Conservation (phyloP, 2,888 invertebrate genomes). For the Thumatha senex region DNA sequence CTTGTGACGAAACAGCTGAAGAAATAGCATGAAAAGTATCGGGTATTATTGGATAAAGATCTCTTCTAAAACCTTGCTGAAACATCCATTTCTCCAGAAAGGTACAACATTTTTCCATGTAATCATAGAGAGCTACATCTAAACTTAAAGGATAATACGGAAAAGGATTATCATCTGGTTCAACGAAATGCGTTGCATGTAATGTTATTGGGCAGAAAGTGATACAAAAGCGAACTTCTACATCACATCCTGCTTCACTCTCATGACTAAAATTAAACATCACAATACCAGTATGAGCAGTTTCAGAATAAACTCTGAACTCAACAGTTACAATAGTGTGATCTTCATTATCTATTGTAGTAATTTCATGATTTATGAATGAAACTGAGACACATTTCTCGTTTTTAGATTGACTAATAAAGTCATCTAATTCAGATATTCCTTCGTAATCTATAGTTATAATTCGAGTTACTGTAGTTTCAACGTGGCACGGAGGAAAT, state of each 20-base stretch:
- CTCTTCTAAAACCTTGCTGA: constrained; percentile 75
- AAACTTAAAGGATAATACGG: constrained; percentile 62
- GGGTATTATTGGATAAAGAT: constrained; percentile 71
- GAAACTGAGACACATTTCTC: constrained; percentile 48
- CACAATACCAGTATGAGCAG: constrained; percentile 44
- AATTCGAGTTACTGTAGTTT: constrained; percentile 40
- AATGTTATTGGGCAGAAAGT: constrained; percentile 68
- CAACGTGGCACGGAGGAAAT: constrained; percentile 65
- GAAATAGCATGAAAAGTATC: constrained; percentile 72
- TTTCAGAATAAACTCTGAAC: constrained; percentile 46
- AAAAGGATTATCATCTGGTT: constrained; percentile 58
- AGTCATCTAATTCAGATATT: constrained; percentile 44
- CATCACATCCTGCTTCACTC: constrained; percentile 61
- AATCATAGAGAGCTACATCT: constrained; percentile 56
- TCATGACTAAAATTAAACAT: constrained; percentile 55
- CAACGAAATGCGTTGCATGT: constrained; percentile 51
- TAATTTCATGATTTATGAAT: constrained; percentile 41
- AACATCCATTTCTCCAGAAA: constrained; percentile 79
- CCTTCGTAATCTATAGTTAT: constrained; percentile 56
- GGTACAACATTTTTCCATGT: constrained; percentile 54
- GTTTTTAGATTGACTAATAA: constrained; percentile 56
- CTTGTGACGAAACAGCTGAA: constrained; percentile 49
- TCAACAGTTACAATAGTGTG: constrained; percentile 54
- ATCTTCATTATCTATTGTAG: constrained; percentile 31
- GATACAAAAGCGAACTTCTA: constrained; percentile 65